Evolutionary conservation across 2,888 invertebrate species (phyloP), one percentile per base, ranked within the genome.

Genomic region (Heliconius sara): DNA sequence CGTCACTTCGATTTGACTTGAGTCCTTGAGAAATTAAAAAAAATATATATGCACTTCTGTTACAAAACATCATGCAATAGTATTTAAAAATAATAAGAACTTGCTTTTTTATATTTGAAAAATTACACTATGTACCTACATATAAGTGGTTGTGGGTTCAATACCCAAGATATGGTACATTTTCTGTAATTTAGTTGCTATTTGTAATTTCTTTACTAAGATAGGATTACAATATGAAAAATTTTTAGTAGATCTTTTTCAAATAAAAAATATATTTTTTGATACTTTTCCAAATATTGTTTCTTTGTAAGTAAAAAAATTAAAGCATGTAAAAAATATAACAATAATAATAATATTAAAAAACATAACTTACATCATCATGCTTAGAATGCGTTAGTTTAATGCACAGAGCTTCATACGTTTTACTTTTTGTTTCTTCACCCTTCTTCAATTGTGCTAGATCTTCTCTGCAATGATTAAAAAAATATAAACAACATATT

Each of bases 381-480:
- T 84, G 82, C 25, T 83, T 86, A 0, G 95, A 86, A 76, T 91
- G 91, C 9, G 89, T 87, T 74, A 95, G 90, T 78, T 95, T 95
- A 52, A 96, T 91, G 85, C 98, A 98, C 2, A 99, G 91, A 0
- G 98, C 99, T 79, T 96, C 95, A 91, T 99, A 99, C 1, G 96
- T 96, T 93, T 99, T 99, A 19, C 96, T 96, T 91, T 99, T 99
- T 30, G 96, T 96, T 87, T 98, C 97, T 91, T 99, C 99, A 0
- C 99, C 99, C 83, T 96, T 96, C 91, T 99, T 99, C 71, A 99
- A 94, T 73, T 96, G 93, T 0, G 91, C 89, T 43, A 98, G 92
- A 70, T 98, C 96, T 4, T 96, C 96, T 83, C 97, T 97, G 87
- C 30, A 79, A 85, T 30, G 71, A 43, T 30, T 25, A 39, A n/a